Conservation (phyloP, 2,888 invertebrate genomes). For the Cantharis rufa region DNA sequence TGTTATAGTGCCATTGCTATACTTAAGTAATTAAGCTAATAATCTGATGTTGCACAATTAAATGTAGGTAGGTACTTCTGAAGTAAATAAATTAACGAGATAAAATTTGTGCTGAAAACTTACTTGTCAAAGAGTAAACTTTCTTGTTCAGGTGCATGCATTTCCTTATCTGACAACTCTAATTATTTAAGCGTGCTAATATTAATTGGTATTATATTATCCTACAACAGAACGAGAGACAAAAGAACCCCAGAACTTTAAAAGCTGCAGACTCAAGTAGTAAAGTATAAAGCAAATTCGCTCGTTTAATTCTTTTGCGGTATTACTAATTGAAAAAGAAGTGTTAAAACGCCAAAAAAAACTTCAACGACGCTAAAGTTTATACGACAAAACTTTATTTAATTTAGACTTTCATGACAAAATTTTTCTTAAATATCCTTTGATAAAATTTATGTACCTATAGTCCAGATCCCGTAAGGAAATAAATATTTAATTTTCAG, state of each 20-base stretch:
- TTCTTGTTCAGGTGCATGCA: conserved; percentile 15
- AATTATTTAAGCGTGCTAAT: conserved; percentile 21
- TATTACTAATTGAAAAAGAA: background rate
- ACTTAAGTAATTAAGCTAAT: background rate
- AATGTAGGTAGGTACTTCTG: background rate
- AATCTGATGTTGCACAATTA: background rate
- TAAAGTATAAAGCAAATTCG: background rate
- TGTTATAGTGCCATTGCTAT: background rate
- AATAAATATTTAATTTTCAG: background rate
- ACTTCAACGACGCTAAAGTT: background rate
- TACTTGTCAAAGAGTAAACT: conserved; percentile 16
- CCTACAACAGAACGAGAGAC: conserved; percentile 10
- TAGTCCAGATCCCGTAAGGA: background rate
- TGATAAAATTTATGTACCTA: background rate
- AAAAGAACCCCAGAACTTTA: conserved; percentile 16
- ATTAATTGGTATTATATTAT: conserved; percentile 20
- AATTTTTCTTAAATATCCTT: background rate
- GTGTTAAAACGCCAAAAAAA: background rate
- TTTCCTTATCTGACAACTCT: conserved; percentile 16
- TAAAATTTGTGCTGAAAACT: conserved; percentile 17
- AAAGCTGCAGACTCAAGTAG: background rate
- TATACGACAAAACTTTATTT: background rate
- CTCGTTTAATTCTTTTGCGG: background rate
- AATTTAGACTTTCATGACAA: background rate
- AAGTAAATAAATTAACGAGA: background rate